Percentiles rank a stretch among this genome's conserved stretches.
phyloP scores from a whole-genome alignment of 2,888 invertebrate genomes.

The Agriopis aurantiaria region DNA sequence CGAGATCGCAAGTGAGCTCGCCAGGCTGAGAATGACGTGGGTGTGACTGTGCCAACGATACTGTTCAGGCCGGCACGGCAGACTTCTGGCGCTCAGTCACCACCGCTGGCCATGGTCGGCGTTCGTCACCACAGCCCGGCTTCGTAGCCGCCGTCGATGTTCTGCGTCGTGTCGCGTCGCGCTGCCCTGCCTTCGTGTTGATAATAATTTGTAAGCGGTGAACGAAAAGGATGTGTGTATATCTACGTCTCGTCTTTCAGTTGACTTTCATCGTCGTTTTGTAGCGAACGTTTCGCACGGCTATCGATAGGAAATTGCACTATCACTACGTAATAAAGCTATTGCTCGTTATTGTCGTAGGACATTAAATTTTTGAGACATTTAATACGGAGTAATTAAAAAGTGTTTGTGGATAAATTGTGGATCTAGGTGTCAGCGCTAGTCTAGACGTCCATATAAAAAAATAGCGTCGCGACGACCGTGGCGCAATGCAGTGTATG shows the following conservation, averaged over 20 bases:
- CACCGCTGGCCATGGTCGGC: slow-evolving; percentile 52
- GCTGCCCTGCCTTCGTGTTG: slow-evolving; percentile 67
- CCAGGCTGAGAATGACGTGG: slow-evolving; percentile 65
- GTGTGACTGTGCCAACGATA: slow-evolving; percentile 78
- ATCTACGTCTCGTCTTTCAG: slow-evolving; percentile 86
- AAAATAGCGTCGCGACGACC: slow-evolving; percentile 77
- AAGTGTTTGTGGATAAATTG: slow-evolving; percentile 46
- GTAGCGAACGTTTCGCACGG: slow-evolving; percentile 85
- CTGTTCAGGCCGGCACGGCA: slow-evolving; percentile 57
- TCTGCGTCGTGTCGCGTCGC: slow-evolving; percentile 54
- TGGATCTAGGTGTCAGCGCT: slow-evolving; percentile 52
- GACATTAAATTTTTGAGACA: slow-evolving; percentile 55
- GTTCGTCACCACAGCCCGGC: slow-evolving; percentile 58
- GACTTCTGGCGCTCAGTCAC: slow-evolving; percentile 58
- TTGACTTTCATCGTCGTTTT: slow-evolving; percentile 86
- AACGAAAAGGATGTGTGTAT: slow-evolving; percentile 85
- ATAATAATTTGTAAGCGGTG: slow-evolving; percentile 82
- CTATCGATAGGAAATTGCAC: slow-evolving; percentile 82
- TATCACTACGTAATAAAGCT: slow-evolving; percentile 83
- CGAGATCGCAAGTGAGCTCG: slow-evolving; percentile 72
- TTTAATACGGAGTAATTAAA: slow-evolving; percentile 49
- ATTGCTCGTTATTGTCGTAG: slow-evolving; percentile 65
- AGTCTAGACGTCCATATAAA: slow-evolving; percentile 58
- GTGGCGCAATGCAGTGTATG: slow-evolving; percentile 86
- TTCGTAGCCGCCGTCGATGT: slow-evolving; percentile 55